These are phyloP conservation scores for Cephalotes varians DNA, from an alignment of 2,888 invertebrate genomes.

Conservation along the genomic window DNA sequence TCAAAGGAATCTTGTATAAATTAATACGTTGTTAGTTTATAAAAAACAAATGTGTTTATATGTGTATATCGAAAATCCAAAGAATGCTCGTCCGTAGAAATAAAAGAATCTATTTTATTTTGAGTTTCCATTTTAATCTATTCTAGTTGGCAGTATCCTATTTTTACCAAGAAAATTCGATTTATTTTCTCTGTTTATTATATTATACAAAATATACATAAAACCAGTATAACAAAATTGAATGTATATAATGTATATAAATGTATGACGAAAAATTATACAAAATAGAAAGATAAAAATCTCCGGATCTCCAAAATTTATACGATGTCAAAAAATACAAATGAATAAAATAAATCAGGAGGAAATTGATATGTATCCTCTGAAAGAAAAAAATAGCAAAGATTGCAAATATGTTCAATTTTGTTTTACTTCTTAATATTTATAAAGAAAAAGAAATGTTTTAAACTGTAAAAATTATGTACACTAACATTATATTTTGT, in stretches of 20 bases:
- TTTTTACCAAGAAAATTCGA: not conserved
- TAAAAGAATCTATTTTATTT: not conserved
- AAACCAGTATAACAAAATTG: not conserved
- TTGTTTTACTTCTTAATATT: not conserved
- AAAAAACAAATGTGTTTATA: not conserved
- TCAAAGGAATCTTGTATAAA: not conserved
- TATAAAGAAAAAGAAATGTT: not conserved
- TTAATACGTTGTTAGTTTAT: not conserved
- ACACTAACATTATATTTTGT: not conserved
- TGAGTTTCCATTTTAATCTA: constrained; percentile 3
- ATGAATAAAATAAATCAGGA: not conserved
- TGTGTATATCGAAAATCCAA: not conserved
- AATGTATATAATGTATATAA: not conserved
- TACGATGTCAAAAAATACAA: not conserved
- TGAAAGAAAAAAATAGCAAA: not conserved
- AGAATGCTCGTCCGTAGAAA: not conserved
- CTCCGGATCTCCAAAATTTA: not conserved
- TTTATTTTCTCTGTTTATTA: not conserved
- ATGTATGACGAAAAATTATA: not conserved
- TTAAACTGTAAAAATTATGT: not conserved
- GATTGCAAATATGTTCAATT: not conserved
- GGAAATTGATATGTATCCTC: not conserved
- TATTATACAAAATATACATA: not conserved
- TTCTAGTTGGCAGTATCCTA: not conserved
- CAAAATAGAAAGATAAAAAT: not conserved